Base-by-base conservation (phyloP, 2,888 invertebrate genomes). In the Ptychoptera contaminata region DNA sequence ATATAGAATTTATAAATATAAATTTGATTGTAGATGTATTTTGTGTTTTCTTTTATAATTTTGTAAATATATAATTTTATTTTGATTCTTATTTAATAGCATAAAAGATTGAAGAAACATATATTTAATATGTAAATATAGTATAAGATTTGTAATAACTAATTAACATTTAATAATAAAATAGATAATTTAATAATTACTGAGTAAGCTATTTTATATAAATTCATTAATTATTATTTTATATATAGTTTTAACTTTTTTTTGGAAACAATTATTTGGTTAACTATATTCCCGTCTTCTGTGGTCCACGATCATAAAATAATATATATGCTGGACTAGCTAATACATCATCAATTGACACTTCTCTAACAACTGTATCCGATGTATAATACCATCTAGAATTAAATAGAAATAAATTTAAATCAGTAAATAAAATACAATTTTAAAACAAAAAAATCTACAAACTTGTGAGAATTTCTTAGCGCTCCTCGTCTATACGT, bases 241-340 rank as follows among this genome's bases (percentile, higher is more conserved):
- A 7, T 3, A 23, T 5, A 23, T 7, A 23, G 7, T 23, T 23
- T 32, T 32, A 7, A 32, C 8, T 32, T n/a, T 32, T 7, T 11
- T 32, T 11, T 4, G n/a, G n/a, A n/a, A n/a, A n/a, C n/a, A n/a
- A n/a, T n/a, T 32, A 7, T 32, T 32, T 32, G n/a, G 32, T 32
- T 32, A 11, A 32, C 11, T 32, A 32, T 4, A 34, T 23, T 23
- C 62, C 59, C 37, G 67, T 51, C 39, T 51, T 52, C 44, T 63
- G 63, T 38, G 61, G 59, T 29, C 65, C 62, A 12, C 66, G 59
- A 56, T 94, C 92, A 65, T 96, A 96, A 69, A 92, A 92, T 49
- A 96, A 70, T 76, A 96, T 77, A 68, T 94, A 96, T 12, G 93
- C 92, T 45, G 83, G 78, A 54, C 85, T 80, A 52, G 79, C 76